Evolutionary conservation across 2,113 vertebrate species (phyloP).

Genomic region (Hyaena hyaena): DNA sequence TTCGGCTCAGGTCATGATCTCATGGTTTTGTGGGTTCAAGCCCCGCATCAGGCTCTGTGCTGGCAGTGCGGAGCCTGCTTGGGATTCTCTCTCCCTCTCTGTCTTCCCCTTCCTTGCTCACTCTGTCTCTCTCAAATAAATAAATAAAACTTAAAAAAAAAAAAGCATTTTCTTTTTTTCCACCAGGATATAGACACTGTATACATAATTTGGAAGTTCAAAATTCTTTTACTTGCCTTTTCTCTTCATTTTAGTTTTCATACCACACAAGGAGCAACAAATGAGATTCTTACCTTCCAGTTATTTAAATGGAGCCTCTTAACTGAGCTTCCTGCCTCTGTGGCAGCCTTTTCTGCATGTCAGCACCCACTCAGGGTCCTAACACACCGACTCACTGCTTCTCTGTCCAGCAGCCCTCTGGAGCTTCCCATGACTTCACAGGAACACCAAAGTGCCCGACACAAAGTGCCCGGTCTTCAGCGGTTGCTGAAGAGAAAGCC

Average conservation of each 20-base stretch:
- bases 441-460: background rate
- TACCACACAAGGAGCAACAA: background rate
- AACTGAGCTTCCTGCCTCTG: background rate
- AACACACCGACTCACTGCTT: background rate
- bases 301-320: background rate
- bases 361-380: background rate
- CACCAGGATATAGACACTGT: background rate
- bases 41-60: no score
- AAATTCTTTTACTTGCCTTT: background rate
- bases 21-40: no score
- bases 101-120: no score
- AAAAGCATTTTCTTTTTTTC: background rate
- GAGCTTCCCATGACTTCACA: background rate
- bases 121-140: no score
- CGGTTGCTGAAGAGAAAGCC: background rate
- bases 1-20: no score
- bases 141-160: background rate
- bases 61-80: no score
- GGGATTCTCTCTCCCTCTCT: no score
- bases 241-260: conserved; percentile 33
- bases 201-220: background rate
- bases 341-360: background rate
- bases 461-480: background rate
- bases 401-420: background rate
- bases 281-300: background rate